phyloP scores from a whole-genome alignment of 2,888 invertebrate species.

The Drosophila eohydei region DNA sequence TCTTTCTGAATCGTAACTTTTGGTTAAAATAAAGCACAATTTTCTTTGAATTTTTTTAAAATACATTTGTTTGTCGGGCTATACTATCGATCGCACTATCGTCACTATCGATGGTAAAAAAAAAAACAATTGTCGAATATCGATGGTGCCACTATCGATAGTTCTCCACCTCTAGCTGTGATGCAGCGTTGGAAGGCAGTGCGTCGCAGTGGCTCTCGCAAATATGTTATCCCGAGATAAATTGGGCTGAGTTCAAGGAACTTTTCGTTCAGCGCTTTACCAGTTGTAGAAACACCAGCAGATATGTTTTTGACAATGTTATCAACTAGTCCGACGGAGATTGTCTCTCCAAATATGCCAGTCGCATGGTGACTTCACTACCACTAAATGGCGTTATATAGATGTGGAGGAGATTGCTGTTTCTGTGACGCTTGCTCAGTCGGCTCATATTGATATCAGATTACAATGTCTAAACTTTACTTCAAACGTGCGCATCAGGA shows the following conservation, averaged over 20 bases:
- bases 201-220: no score
- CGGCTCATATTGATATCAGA: constrained; percentile 29
- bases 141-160: constrained; percentile 9
- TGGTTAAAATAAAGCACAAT: no score
- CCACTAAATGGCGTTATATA: constrained; percentile 32
- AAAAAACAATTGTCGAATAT: no score
- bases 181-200: no score
- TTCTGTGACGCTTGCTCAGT: constrained; percentile 25
- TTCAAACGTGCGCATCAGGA: constrained; percentile 1
- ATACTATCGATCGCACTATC: constrained; percentile 3
- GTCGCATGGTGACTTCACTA: not conserved
- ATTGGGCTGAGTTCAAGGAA: no score
- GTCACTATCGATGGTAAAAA: constrained; percentile 10
- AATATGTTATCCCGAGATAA: no score
- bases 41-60: no score
- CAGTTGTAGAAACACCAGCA: no score
- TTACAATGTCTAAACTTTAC: constrained; percentile 18
- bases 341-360: not conserved
- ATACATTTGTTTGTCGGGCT: no score
- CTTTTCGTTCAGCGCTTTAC: no score
- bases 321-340: not conserved
- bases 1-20: no score
- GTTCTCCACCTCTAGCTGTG: constrained; percentile 10
- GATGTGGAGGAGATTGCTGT: constrained; percentile 27
- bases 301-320: not conserved